Evolutionary conservation across 2,888 invertebrate species (phyloP).

Genomic region (Synanthedon myopaeformis): DNA sequence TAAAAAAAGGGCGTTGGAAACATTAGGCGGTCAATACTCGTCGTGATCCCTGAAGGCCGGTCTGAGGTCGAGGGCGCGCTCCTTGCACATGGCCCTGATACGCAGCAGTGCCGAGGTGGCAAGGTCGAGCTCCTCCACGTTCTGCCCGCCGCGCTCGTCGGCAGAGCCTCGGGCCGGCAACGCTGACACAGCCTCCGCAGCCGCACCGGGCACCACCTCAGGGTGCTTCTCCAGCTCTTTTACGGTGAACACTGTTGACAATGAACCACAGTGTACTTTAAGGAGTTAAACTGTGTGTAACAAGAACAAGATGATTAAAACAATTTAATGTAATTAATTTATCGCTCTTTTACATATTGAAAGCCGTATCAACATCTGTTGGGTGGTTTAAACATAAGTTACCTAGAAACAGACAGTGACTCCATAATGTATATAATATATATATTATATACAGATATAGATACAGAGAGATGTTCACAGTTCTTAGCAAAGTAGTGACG

Average conservation of each 20-base stretch:
- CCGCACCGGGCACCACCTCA: slow-evolving; percentile 34
- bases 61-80: slow-evolving; percentile 74
- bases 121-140: slow-evolving; percentile 41
- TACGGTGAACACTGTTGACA: slow-evolving; percentile 69
- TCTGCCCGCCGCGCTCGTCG: slow-evolving; percentile 24
- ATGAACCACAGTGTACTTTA: no score
- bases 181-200: slow-evolving; percentile 47
- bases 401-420: no score
- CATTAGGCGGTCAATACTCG: slow-evolving; percentile 50
- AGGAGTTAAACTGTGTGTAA: no score
- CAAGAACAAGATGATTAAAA: no score
- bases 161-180: slow-evolving; percentile 59
- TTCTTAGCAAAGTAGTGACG: no score
- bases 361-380: no score
- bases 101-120: slow-evolving; percentile 74
- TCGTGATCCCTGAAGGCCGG: slow-evolving; percentile 80
- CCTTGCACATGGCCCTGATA: slow-evolving; percentile 71
- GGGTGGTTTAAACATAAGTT: no score
- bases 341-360: no score
- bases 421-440: no score
- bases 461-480: no score
- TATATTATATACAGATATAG: no score
- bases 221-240: slow-evolving; percentile 79
- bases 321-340: no score
- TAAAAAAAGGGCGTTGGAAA: slow-evolving; percentile 4